Evolutionary conservation across 2,797 vertebrate genomes (phyloP).

Genomic region (Novumbra hubbsi): DNA sequence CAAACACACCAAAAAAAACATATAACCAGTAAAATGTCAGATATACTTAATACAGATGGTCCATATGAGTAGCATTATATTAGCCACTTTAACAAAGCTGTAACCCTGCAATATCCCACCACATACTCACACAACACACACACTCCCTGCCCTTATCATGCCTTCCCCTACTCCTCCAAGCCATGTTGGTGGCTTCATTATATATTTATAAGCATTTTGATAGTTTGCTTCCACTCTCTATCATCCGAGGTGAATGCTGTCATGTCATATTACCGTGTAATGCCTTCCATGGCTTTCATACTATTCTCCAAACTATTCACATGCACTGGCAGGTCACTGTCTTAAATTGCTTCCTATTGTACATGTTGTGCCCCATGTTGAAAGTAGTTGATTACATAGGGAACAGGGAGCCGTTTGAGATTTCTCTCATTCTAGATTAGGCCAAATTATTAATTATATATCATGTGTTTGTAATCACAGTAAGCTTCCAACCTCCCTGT

Average conservation of each 20-base stretch:
- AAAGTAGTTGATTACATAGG: neutral
- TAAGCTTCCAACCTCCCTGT: neutral
- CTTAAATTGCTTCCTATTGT: neutral
- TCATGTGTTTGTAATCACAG: neutral
- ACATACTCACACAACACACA: no score
- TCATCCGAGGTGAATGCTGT: constrained; percentile 73
- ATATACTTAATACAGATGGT: constrained; percentile 29
- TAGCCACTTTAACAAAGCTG: constrained; percentile 37
- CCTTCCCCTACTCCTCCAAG: constrained; percentile 1
- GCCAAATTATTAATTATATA: neutral
- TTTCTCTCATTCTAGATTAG: neutral
- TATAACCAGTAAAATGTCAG: constrained; percentile 10
- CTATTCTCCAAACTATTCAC: constrained; percentile 40
- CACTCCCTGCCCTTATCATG: neutral
- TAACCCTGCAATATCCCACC: constrained; percentile 26
- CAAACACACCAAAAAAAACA: constrained; percentile 7
- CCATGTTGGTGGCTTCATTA: constrained; percentile 52
- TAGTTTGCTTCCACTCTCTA: constrained; percentile 68
- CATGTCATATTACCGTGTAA: constrained; percentile 66
- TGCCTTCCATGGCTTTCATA: constrained; percentile 33
- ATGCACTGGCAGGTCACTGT: neutral
- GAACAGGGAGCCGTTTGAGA: neutral
- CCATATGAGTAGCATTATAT: constrained; percentile 42
- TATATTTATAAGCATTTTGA: constrained; percentile 74
- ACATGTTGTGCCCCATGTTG: neutral